These are phyloP conservation scores for Pardalotus punctatus DNA, from an alignment of 2,113 vertebrate species.

Conservation along the genomic window DNA sequence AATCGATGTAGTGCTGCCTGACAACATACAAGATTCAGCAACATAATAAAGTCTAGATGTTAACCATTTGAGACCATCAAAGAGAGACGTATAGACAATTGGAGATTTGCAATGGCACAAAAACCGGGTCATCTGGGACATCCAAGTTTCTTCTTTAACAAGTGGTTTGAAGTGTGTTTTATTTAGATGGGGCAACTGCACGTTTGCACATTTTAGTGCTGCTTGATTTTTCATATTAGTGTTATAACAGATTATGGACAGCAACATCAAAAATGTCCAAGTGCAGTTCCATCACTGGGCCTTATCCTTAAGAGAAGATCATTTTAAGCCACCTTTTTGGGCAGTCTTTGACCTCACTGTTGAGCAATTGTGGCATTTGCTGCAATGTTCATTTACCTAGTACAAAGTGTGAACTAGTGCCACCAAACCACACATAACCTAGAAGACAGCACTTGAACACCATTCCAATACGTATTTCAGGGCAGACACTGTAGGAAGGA, in stretches of 20 bases:
- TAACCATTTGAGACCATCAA: conserved; percentile 8
- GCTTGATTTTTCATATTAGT: neutral
- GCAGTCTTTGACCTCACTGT: neutral
- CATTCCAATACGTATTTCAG: neutral
- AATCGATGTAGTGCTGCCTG: conserved; percentile 44
- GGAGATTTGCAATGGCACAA: neutral
- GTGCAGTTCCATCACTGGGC: neutral
- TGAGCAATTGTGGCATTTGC: neutral
- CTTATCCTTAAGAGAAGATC: neutral
- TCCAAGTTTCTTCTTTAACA: neutral
- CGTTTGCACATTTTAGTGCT: neutral
- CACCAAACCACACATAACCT: neutral
- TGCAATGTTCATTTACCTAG: neutral
- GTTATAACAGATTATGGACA: neutral
- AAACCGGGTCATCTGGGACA: neutral
- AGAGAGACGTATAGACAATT: neutral
- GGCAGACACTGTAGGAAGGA: neutral
- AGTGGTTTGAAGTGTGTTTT: neutral
- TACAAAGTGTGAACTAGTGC: neutral
- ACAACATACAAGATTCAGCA: conserved; percentile 42
- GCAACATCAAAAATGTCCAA: neutral
- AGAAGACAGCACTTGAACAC: neutral
- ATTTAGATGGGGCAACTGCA: neutral
- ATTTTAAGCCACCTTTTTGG: neutral
- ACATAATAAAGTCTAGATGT: conserved; percentile 23